phyloP scores from a whole-genome alignment of 2,888 invertebrate genomes.

The Hedychridium roseum region DNA sequence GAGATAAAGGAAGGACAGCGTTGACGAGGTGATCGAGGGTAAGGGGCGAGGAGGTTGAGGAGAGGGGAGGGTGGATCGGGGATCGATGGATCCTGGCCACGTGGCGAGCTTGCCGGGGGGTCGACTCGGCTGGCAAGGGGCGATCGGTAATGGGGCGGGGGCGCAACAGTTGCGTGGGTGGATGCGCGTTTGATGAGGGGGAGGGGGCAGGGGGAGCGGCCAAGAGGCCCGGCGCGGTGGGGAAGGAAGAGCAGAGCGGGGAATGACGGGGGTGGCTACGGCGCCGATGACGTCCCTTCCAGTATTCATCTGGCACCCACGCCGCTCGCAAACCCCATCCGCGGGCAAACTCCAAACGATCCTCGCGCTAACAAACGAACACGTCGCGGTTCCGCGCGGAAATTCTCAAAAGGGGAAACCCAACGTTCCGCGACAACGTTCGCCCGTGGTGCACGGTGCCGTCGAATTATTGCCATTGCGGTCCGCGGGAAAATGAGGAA shows the following conservation, averaged over 20 bases:
- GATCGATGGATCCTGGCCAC: not conserved
- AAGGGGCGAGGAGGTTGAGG: not conserved
- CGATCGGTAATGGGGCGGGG: slow-evolving; percentile 45
- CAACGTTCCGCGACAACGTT: too few relatives aligned
- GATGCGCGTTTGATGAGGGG: slow-evolving; percentile 56
- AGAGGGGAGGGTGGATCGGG: not conserved
- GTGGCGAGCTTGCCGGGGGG: not conserved
- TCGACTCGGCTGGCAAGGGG: slow-evolving; percentile 23
- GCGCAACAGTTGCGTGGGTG: slow-evolving; percentile 62
- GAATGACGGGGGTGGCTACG: slow-evolving; percentile 34
- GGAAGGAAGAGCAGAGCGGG: slow-evolving; percentile 11
- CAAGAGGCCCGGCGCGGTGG: slow-evolving; percentile 29
- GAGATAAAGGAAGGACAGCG: slow-evolving; percentile 8
- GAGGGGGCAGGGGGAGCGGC: slow-evolving; percentile 34
- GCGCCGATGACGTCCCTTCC: slow-evolving; percentile 47
- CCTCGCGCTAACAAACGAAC: too few relatives aligned
- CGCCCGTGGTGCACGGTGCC: too few relatives aligned
- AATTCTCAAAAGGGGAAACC: too few relatives aligned
- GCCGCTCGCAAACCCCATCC: slow-evolving; percentile 43
- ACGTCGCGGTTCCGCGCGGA: too few relatives aligned
- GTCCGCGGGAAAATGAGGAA: too few relatives aligned
- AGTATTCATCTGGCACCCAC: slow-evolving; percentile 48
- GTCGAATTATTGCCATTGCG: too few relatives aligned
- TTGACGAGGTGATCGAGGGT: not conserved
- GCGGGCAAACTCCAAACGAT: too few relatives aligned